These are phyloP conservation scores for Tadarida brasiliensis DNA, from an alignment of 2,797 vertebrate species.

Conservation along the genomic window DNA sequence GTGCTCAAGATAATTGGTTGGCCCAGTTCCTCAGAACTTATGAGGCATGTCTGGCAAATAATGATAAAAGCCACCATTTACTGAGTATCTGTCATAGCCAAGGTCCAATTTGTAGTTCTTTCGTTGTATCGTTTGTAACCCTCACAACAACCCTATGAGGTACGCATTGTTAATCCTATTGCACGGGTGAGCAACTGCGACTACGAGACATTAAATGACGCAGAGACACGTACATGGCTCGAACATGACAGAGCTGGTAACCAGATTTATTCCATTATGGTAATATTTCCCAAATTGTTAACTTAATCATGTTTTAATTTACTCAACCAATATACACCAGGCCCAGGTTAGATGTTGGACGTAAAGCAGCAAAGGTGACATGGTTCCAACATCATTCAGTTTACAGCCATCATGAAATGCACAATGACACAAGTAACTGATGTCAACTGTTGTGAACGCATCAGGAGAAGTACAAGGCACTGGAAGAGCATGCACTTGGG, in stretches of 20 bases:
- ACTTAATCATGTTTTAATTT: not conserved
- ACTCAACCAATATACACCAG: not conserved
- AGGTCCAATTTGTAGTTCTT: not conserved
- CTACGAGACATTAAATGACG: not conserved
- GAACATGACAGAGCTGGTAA: not conserved
- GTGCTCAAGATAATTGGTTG: not conserved
- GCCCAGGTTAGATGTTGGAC: not conserved
- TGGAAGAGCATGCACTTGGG: not conserved
- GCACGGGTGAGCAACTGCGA: not conserved
- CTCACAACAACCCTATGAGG: not conserved
- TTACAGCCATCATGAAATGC: not conserved
- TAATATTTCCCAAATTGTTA: conserved; percentile 1
- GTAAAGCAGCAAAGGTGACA: not conserved
- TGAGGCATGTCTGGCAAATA: not conserved
- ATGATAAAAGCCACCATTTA: conserved; percentile 13
- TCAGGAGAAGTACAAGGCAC: not conserved
- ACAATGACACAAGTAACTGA: not conserved
- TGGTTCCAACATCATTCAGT: not conserved
- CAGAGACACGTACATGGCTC: not conserved
- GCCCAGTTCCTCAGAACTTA: not conserved
- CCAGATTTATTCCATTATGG: not conserved
- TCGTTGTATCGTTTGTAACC: not conserved
- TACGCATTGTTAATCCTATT: not conserved
- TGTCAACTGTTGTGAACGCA: not conserved
- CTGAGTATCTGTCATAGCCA: not conserved